Base-by-base conservation (phyloP, 2,113 vertebrate genomes). In the Rattus rattus region DNA sequence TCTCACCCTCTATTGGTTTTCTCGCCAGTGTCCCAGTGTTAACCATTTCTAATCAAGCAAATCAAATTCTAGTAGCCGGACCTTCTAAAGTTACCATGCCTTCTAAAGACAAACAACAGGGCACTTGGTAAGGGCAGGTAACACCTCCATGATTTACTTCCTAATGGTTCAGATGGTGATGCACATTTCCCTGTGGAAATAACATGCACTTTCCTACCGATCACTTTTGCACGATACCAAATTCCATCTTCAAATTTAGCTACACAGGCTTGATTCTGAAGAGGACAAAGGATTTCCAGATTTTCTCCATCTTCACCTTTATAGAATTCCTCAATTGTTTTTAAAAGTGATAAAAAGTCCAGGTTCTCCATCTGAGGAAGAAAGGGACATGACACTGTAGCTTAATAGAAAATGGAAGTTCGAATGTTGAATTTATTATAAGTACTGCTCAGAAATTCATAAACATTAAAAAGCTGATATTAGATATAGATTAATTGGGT, bases 191-290 rank as follows among this genome's bases (percentile, higher is more conserved):
- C 56, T 52, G 7, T 49, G 72, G 47, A 96, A 97, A 93, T 0
- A 96, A n/a, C 14, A 11, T 91, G 14, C 5, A 96, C 65, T 65
- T 94, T 91, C 93, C 65, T 98, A 99, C 99, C 99, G 96, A 97
- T 98, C 91, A 99, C 98, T 97, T 98, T 98, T 90, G 99, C 99
- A 98, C 99, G 99, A 97, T 98, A 99, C 99, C 99, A 99, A 87
- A 98, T 84, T 75, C 98, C 98, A 98, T 99, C 99, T 36, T 99
- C 97, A 94, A 98, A 99, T 89, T 98, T 98, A 67, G 99, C 99
- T 63, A 99, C 96, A 80, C 99, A 99, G n/a, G 99, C 98, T 97
- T 99, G 99, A 89, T 98, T 98, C 63, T 99, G 97, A 94, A 98
- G 86, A 30, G 99, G 99, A 92, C 98, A 98, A 96, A 98, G 97